A percentile compares a stretch with the other conserved stretches of the same genome.
phyloP scores from a whole-genome alignment of 2,888 invertebrate species.

The Tipula unca region DNA sequence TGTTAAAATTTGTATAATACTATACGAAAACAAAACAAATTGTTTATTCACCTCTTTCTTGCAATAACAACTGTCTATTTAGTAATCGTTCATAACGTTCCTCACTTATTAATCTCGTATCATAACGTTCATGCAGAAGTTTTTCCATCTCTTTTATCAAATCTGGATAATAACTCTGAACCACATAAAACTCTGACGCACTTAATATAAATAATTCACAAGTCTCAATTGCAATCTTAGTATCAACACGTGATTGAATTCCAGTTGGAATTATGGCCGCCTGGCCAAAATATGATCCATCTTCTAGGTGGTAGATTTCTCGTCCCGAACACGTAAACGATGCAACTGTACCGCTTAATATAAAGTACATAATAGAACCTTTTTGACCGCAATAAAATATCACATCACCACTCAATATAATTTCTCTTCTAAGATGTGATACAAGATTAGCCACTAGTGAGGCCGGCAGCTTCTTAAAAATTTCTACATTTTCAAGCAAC shows the following conservation, averaged over 20 bases:
- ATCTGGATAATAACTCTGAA: neutral
- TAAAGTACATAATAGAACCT: neutral
- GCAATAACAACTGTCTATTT: too few species aligned
- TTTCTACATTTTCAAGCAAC: neutral
- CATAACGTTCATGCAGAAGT: too few species aligned
- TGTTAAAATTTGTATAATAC: too few species aligned
- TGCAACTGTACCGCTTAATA: neutral
- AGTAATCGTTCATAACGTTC: too few species aligned
- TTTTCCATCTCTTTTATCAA: neutral
- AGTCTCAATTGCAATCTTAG: neutral
- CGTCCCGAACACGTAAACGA: neutral
- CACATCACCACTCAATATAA: neutral
- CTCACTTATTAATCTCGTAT: too few species aligned
- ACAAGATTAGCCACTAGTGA: neutral
- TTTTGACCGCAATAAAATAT: neutral
- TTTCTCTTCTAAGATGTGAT: neutral
- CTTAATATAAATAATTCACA: neutral
- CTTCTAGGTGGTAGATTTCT: neutral
- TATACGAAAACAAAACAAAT: too few species aligned
- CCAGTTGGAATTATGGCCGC: neutral
- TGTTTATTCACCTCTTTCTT: too few species aligned
- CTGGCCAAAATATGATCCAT: neutral
- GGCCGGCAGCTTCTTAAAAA: neutral
- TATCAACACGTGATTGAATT: neutral
- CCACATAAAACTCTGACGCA: neutral